Evolutionary conservation across 2,888 invertebrate genomes (phyloP).

Genomic region (Chironomus tentans): DNA sequence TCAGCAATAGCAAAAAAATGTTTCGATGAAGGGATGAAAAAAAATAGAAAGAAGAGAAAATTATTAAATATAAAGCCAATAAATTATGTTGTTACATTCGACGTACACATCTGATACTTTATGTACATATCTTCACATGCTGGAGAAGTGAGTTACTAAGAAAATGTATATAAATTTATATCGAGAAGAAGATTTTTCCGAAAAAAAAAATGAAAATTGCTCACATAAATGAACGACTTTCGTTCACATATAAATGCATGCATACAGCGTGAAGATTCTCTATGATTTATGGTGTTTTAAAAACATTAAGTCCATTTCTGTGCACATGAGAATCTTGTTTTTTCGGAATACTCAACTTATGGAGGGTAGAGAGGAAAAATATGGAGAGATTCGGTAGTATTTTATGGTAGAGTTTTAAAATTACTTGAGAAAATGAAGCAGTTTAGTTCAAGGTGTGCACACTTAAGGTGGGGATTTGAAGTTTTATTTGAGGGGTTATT

Average conservation of each 20-base stretch:
- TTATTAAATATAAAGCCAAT: conserved; percentile 26
- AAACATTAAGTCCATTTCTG: conserved; percentile 20
- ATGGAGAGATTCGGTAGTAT: too few relatives aligned
- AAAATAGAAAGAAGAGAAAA: conserved; percentile 4
- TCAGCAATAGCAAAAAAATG: conserved; percentile 42
- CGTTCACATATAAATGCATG: background rate
- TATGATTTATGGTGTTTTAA: conserved; percentile 23
- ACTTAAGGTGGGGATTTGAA: too few relatives aligned
- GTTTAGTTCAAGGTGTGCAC: too few relatives aligned
- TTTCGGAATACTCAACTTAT: too few relatives aligned
- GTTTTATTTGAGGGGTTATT: too few relatives aligned
- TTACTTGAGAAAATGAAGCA: too few relatives aligned
- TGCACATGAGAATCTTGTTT: background rate
- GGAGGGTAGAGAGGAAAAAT: too few relatives aligned
- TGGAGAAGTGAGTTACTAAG: background rate
- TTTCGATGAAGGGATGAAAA: conserved; percentile 20
- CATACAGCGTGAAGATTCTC: background rate
- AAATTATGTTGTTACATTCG: conserved; percentile 23
- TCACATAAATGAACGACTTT: too few relatives aligned
- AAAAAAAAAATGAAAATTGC: too few relatives aligned
- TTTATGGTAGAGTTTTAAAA: too few relatives aligned
- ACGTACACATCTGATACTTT: conserved; percentile 25
- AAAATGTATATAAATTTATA: background rate
- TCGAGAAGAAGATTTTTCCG: background rate
- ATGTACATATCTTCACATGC: background rate